A percentile compares a stretch with the other conserved stretches of the same genome.
Conservation (phyloP, 2,888 invertebrate species). For the Ormyrus nitidulus region DNA sequence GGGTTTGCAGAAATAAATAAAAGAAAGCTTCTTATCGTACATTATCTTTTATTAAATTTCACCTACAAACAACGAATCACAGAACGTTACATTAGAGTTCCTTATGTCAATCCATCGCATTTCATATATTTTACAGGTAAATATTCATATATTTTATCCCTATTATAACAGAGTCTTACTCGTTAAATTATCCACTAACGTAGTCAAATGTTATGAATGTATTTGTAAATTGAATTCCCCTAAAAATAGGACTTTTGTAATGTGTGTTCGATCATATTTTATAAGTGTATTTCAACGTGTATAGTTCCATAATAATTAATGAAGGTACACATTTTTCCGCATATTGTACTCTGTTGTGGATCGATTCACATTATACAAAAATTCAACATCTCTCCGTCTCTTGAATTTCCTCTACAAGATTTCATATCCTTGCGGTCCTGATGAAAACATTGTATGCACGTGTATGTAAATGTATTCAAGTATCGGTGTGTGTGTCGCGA, state of each 20-base stretch:
- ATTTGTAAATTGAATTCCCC: conserved; percentile 73
- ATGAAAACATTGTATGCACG: not conserved
- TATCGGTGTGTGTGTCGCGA: not conserved
- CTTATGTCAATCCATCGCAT: conserved; percentile 74
- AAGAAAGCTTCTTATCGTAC: conserved; percentile 33
- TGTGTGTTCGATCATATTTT: conserved; percentile 69
- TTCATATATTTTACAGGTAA: conserved; percentile 75
- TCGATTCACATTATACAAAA: conserved; percentile 32
- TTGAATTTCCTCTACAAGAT: not conserved
- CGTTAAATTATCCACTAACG: conserved; percentile 74
- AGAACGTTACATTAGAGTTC: conserved; percentile 76
- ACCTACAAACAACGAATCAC: conserved; percentile 76
- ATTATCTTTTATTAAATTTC: conserved; percentile 76
- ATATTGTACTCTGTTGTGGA: conserved; percentile 41
- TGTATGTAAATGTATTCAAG: conserved; percentile 4
- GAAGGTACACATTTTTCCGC: conserved; percentile 68
- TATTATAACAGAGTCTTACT: conserved; percentile 74
- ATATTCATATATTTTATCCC: conserved; percentile 73
- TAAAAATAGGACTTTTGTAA: conserved; percentile 73
- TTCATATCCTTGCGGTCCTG: not conserved
- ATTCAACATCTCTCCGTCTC: conserved; percentile 5
- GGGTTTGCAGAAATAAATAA: no score
- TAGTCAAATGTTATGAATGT: conserved; percentile 72
- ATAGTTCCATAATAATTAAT: conserved; percentile 65
- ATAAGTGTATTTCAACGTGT: conserved; percentile 66